A percentile compares a stretch with the other conserved stretches of the same genome.
These are phyloP conservation scores for Lepetodrilus schrolli DNA, from an alignment of 2,888 invertebrate species.

Conservation along the genomic window DNA sequence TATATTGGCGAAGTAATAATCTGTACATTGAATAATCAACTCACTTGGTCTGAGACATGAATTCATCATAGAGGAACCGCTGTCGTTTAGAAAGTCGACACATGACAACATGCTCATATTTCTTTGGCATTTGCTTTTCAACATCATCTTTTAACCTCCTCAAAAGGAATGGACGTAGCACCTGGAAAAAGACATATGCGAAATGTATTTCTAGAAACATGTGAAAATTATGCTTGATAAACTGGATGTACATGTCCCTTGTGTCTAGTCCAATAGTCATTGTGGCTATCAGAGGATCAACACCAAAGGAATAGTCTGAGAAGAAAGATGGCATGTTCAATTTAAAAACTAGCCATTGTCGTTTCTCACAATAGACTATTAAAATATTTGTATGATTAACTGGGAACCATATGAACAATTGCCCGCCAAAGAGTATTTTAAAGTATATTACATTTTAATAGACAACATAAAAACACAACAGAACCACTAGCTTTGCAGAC, in stretches of 20 bases:
- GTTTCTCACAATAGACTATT: no score
- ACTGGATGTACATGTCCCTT: not conserved
- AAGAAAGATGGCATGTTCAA: not conserved
- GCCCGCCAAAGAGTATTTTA: no score
- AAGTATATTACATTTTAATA: no score
- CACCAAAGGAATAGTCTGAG: not conserved
- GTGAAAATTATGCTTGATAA: not conserved
- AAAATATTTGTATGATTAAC: no score
- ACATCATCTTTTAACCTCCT: slow-evolving; percentile 98
- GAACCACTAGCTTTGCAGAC: no score
- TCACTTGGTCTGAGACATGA: slow-evolving; percentile 94
- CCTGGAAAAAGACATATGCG: slow-evolving; percentile 78
- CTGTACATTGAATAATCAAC: no score
- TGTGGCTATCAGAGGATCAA: not conserved
- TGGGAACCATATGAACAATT: no score
- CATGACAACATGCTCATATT: slow-evolving; percentile 78
- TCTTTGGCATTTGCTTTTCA: slow-evolving; percentile 97
- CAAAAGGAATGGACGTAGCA: slow-evolving; percentile 95
- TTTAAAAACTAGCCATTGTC: not conserved
- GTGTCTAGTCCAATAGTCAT: not conserved
- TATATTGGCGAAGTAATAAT: no score
- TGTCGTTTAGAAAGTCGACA: slow-evolving; percentile 90
- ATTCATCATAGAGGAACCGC: slow-evolving; percentile 97
- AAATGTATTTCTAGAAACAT: not conserved
- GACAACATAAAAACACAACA: no score